A percentile compares a stretch with the other conserved stretches of the same genome.
These are phyloP conservation scores for Ia io DNA, from an alignment of 2,113 vertebrate species.

Conservation along the genomic window DNA sequence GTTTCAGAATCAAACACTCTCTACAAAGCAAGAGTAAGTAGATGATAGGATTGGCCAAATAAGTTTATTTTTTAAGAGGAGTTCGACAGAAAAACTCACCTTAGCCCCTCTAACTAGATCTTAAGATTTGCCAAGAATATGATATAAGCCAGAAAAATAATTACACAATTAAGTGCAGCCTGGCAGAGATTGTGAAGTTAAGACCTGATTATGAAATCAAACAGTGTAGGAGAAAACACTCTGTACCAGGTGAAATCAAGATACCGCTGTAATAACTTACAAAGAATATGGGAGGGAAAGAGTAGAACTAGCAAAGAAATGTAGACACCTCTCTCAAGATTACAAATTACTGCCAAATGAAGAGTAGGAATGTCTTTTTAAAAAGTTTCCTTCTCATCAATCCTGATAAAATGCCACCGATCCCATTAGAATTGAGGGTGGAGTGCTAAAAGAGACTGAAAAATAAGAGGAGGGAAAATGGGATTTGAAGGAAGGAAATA, in stretches of 20 bases:
- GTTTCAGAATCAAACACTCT: neutral
- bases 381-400: neutral
- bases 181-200: neutral
- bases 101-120: neutral
- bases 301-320: neutral
- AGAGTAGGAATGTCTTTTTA: neutral
- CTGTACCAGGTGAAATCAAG: slow-evolving; percentile 44
- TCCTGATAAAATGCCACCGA: neutral
- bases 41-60: neutral
- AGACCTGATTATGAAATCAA: slow-evolving; percentile 29
- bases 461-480: neutral
- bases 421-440: neutral
- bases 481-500: neutral
- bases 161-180: neutral
- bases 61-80: neutral
- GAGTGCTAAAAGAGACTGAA: neutral
- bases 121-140: neutral
- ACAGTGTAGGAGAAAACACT: slow-evolving; percentile 39
- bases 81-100: neutral
- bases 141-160: neutral
- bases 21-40: neutral
- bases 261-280: neutral
- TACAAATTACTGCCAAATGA: neutral
- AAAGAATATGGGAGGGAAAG: neutral
- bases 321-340: neutral